Conservation (phyloP, 2,797 vertebrate genomes). For the Neopelma chrysocephalum region DNA sequence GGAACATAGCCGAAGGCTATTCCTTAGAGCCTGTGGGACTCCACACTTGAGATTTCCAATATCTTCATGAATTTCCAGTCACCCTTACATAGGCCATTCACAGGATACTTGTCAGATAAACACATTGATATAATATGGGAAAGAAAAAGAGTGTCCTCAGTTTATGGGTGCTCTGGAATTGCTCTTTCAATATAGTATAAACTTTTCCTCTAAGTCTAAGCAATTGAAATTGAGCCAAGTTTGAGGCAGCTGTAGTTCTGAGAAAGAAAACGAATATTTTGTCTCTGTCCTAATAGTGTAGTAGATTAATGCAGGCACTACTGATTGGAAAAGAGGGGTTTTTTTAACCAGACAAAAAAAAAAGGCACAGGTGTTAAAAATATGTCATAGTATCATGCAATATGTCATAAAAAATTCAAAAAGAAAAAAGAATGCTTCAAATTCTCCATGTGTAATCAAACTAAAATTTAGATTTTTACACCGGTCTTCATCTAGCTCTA, state of each 20-base stretch:
- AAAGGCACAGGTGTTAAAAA: not conserved
- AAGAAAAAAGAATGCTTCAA: not conserved
- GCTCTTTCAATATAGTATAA: not conserved
- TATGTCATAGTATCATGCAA: not conserved
- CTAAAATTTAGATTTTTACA: not conserved
- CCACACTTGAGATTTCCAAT: not conserved
- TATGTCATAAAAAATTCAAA: not conserved
- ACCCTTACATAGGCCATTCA: not conserved
- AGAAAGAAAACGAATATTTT: not conserved
- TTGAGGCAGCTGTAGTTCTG: not conserved
- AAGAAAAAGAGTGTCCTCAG: not conserved
- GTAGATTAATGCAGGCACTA: not conserved
- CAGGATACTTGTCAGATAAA: not conserved
- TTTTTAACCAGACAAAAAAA: not conserved
- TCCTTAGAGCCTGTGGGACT: not conserved
- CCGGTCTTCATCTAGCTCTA: not conserved
- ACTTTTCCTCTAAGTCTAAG: not conserved
- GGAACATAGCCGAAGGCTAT: not conserved
- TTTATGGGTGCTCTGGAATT: not conserved
- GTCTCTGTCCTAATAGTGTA: not conserved
- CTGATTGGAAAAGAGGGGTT: not conserved
- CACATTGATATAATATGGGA: fast-evolving
- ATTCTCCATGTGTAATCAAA: not conserved
- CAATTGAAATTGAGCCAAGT: not conserved
- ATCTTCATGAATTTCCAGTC: not conserved